Base-by-base conservation (phyloP, 2,797 vertebrate species). In the Liasis olivaceus region DNA sequence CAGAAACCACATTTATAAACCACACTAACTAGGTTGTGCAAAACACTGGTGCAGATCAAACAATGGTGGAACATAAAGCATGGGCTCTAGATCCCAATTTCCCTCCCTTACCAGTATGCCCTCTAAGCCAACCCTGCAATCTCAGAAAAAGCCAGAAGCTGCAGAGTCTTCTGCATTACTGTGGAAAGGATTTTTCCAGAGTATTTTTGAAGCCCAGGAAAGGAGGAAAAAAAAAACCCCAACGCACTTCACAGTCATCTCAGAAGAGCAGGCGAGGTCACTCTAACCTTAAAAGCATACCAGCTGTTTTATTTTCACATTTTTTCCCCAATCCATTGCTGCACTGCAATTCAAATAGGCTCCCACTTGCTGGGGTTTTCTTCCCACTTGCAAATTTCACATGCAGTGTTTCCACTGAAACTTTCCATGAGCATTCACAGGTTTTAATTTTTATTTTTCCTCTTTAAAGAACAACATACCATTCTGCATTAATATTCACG, bases 271-370 rank as follows among this genome's bases (percentile, higher is more conserved):
- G 90, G 31, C 66, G 24, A 84, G 92, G 92, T 93, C 92, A 93
- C 26, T 63, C 4, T 93, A 90, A 93, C 89, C 92, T 87, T 90
- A 93, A 88, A 60, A 62, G 47, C 85, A 64, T 20, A 90, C 47
- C 85, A 90, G 85, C 86, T 93, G 89, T 93, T 93, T 90, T 90
- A 58, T 93, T 93, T 93, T 87, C 59, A 64, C 69, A 90, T 51
- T 24, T 3, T 7, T 20, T 5, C 14, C n/a, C n/a, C n/a, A 22
- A 93, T 47, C 85, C 87, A 47, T 87, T 93, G 85, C 85, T 63
- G n/a, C 63, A 54, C 47, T 87, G 81, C 22, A 66, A 26, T 86
- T 89, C 31, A 28, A 69, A 59, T 69, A 64, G 56, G 64, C 51
- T 77, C 15, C 47, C 62, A 15, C 42, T 54, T 9, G 17, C 69